These are phyloP conservation scores for Myotis lucifugus DNA, from an alignment of 2,113 vertebrate genomes.

Conservation along the genomic window DNA sequence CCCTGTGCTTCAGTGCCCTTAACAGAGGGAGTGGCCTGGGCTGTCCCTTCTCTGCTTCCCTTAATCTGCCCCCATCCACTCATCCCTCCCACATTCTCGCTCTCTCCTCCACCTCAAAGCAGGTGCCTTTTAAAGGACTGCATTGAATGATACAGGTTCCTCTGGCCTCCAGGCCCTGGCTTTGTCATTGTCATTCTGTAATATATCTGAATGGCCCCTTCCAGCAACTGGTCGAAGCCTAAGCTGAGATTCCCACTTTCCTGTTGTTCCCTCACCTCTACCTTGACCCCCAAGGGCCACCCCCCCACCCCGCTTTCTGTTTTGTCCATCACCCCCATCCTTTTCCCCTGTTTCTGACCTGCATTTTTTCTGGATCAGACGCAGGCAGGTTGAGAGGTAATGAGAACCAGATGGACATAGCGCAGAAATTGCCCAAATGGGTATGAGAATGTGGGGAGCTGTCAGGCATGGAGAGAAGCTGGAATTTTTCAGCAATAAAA, in stretches of 20 bases:
- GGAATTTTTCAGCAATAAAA: constrained; percentile 99
- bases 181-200: constrained; percentile 9
- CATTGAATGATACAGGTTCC: neutral
- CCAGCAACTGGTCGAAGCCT: constrained; percentile 47
- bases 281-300: neutral
- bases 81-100: neutral
- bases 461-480: constrained; percentile 98
- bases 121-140: constrained; percentile 58
- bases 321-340: constrained; percentile 87
- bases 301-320: constrained; percentile 78
- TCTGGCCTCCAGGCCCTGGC: neutral
- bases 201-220: neutral
- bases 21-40: neutral
- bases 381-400: constrained; percentile 93
- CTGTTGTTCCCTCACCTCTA: constrained; percentile 68
- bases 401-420: constrained; percentile 99
- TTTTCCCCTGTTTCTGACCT: constrained; percentile 86
- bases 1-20: neutral
- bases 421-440: constrained; percentile 96
- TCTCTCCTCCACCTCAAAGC: neutral
- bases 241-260: constrained; percentile 35
- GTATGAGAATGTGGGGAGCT: constrained; percentile 96
- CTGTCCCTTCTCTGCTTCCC: constrained; percentile 7
- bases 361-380: constrained; percentile 90
- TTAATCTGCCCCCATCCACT: neutral